Base-by-base conservation (phyloP, 2,113 vertebrate genomes). In the Hassar affinis region DNA sequence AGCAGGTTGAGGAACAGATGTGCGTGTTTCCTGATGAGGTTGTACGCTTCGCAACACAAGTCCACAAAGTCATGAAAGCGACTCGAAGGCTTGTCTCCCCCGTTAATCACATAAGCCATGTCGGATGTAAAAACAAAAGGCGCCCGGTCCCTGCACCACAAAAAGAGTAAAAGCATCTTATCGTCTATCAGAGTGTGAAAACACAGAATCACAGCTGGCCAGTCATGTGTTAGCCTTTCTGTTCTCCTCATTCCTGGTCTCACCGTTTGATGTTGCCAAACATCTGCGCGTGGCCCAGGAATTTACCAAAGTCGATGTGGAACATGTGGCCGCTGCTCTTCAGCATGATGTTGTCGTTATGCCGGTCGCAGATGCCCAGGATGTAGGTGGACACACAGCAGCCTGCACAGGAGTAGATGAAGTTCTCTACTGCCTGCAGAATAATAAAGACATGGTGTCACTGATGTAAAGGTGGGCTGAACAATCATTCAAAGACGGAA, bases 261-360 rank as follows among this genome's bases (percentile, higher is more conserved):
- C 84, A 99, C 98, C 98, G 93, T 86, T 98, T 98, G 92, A 99
- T 99, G 92, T 97, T 99, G 27, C 98, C 98, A 0, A 99, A 98
- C 98, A 99, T 99, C 93, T 99, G 98, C 0, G 98, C 97, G 0
- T 99, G 98, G 72, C 98, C 98, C 90, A 99, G 94, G 91, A 99
- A 99, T 89, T 97, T 95, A 47, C 98, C 97, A 0, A 99, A 99
- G 91, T 99, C 98, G 17, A 99, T 99, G 91, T 99, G 98, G 90
- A 99, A 99, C 97, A 99, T 99, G 92, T 99, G 97, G 10, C 98
- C 98, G 0, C 96, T 98, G 85, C 96, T 97, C 92, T 97, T 98
- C 82, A 99, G 94, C 98, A 99, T 99, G 93, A 99, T 99, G 92
- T 99, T 99, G 95, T 99, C 98, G 0, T 99, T 99, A 91, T 99